These are phyloP conservation scores for Cephus pygmeus DNA, from an alignment of 2,888 invertebrate species.

Conservation along the genomic window DNA sequence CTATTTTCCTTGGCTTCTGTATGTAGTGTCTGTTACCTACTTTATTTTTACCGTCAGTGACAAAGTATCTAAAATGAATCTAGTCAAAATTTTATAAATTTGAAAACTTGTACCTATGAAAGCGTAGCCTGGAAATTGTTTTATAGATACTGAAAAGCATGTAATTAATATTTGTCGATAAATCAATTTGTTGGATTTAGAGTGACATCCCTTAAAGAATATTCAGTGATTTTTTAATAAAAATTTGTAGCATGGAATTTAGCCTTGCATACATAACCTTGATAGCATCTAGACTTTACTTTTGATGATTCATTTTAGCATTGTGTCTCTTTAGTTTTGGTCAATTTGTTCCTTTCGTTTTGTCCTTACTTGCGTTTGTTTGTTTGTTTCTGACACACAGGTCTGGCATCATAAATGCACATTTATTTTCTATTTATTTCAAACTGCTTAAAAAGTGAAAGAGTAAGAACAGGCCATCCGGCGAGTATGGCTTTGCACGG, in stretches of 20 bases:
- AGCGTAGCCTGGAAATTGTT: no score
- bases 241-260: no score
- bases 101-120: no score
- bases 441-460: slow-evolving; percentile 39
- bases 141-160: no score
- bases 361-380: slow-evolving; percentile 60
- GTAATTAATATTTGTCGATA: no score
- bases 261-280: no score
- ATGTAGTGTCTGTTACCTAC: not conserved
- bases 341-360: slow-evolving; percentile 35
- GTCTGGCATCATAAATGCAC: slow-evolving; percentile 61
- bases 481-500: slow-evolving; percentile 43
- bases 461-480: slow-evolving; percentile 28
- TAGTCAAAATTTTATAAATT: no score
- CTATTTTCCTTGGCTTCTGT: not conserved
- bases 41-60: not conserved
- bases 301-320: no score
- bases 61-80: not conserved
- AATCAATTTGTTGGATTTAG: no score
- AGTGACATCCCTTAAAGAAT: no score
- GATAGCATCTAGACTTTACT: no score
- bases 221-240: no score
- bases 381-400: slow-evolving; percentile 65
- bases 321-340: slow-evolving; percentile 21
- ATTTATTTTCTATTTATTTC: slow-evolving; percentile 65